A percentile compares a stretch with the other conserved stretches of the same genome.
These are phyloP conservation scores for Notothenia rossii DNA, from an alignment of 2,113 vertebrate genomes.

Conservation along the genomic window DNA sequence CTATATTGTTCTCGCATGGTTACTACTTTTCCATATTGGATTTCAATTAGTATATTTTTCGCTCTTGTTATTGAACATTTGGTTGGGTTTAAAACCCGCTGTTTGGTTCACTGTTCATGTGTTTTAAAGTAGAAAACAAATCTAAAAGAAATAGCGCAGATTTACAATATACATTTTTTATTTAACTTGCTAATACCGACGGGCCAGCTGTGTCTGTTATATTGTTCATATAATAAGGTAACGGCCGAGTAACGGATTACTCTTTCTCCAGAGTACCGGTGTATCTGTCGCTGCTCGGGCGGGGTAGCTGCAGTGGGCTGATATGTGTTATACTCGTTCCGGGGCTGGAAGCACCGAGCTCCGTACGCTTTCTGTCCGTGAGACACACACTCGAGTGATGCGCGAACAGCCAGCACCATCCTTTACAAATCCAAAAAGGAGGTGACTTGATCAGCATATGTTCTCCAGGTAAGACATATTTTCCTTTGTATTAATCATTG, in stretches of 20 bases:
- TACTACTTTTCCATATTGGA: no score
- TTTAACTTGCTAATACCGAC: background rate
- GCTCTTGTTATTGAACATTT: no score
- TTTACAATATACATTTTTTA: background rate
- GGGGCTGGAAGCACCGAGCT: constrained; percentile 57
- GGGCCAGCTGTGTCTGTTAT: no score
- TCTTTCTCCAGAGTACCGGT: background rate
- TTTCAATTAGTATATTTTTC: no score
- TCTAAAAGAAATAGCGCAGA: background rate
- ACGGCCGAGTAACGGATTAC: background rate
- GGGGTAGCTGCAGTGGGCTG: constrained; percentile 72
- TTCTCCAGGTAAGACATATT: constrained; percentile 58
- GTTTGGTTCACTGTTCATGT: no score
- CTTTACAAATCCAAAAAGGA: constrained; percentile 25
- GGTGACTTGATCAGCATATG: constrained; percentile 58
- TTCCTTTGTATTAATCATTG: background rate
- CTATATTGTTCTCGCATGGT: no score
- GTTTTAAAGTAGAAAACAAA: background rate
- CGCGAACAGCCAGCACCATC: constrained; percentile 50
- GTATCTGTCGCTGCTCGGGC: constrained; percentile 19
- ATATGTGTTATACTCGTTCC: constrained; percentile 68
- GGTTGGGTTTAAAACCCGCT: no score
- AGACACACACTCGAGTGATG: constrained; percentile 62
- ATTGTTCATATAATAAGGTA: background rate
- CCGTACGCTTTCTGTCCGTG: constrained; percentile 51